These are phyloP conservation scores for Bruchidius siliquastri DNA, from an alignment of 2,888 invertebrate species.

Conservation along the genomic window DNA sequence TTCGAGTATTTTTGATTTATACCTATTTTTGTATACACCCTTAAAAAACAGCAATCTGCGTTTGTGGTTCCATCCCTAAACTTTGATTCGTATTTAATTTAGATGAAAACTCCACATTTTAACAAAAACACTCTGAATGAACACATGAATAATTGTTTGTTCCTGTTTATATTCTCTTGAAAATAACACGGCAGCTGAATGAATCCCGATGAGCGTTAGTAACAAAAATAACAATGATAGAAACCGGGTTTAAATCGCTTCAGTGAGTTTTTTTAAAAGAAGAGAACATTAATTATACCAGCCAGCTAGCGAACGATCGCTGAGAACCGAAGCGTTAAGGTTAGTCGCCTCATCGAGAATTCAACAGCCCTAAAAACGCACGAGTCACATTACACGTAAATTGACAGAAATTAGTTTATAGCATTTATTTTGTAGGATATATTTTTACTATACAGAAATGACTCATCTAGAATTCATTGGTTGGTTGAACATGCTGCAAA, in stretches of 20 bases:
- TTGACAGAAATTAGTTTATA: neutral
- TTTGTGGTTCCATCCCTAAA: too few species aligned
- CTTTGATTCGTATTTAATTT: too few species aligned
- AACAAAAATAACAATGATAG: neutral
- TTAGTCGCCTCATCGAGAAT: neutral
- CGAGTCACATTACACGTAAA: neutral
- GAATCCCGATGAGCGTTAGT: neutral
- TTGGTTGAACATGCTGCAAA: too few species aligned
- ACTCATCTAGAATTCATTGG: too few species aligned
- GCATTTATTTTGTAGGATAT: neutral
- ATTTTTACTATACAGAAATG: too few species aligned
- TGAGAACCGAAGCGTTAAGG: neutral
- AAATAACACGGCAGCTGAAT: neutral
- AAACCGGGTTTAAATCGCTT: neutral
- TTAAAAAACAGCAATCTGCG: too few species aligned
- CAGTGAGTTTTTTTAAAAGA: neutral
- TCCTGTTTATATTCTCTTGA: neutral
- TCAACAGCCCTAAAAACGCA: neutral
- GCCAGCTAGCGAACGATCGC: neutral
- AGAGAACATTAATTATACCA: neutral
- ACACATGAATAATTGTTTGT: neutral
- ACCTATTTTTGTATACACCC: too few species aligned
- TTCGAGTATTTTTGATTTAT: too few species aligned
- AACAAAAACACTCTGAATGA: neutral
- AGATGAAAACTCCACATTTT: too few species aligned